Evolutionary conservation across 2,888 invertebrate genomes (phyloP).

Genomic region (Zootermopsis nevadensis): DNA sequence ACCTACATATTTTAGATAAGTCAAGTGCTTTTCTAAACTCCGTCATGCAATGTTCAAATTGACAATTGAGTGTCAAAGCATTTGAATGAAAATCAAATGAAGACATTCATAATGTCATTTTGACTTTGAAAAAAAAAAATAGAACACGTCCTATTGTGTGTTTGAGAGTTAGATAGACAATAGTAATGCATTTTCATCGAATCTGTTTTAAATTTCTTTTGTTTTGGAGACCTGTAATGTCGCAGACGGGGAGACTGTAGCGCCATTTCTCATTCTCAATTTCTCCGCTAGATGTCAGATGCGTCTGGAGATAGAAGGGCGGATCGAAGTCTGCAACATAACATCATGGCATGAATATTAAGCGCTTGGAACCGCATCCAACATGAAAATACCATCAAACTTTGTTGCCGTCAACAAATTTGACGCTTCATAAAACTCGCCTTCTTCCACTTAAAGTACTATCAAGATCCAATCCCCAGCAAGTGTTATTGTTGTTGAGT

Average conservation of each 20-base stretch:
- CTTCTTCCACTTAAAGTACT: too few species aligned
- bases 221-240: constrained; percentile 75
- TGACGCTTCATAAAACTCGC: too few species aligned
- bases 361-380: not conserved
- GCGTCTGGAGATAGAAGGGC: constrained; percentile 52
- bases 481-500: too few species aligned
- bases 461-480: too few species aligned
- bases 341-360: constrained; percentile 26
- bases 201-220: constrained; percentile 8
- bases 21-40: not conserved
- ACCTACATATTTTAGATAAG: not conserved
- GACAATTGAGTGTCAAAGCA: not conserved
- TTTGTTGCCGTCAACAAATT: not conserved
- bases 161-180: not conserved
- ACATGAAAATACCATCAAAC: not conserved
- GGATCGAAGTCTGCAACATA: constrained; percentile 48
- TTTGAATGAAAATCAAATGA: not conserved
- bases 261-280: constrained; percentile 74
- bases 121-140: not conserved
- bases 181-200: not conserved
- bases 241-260: constrained; percentile 78
- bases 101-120: not conserved
- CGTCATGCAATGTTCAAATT: constrained; percentile 8
- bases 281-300: constrained; percentile 55
- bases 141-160: constrained; percentile 32